phyloP scores from a whole-genome alignment of 2,888 invertebrate genomes.

The Euproctis similis region DNA sequence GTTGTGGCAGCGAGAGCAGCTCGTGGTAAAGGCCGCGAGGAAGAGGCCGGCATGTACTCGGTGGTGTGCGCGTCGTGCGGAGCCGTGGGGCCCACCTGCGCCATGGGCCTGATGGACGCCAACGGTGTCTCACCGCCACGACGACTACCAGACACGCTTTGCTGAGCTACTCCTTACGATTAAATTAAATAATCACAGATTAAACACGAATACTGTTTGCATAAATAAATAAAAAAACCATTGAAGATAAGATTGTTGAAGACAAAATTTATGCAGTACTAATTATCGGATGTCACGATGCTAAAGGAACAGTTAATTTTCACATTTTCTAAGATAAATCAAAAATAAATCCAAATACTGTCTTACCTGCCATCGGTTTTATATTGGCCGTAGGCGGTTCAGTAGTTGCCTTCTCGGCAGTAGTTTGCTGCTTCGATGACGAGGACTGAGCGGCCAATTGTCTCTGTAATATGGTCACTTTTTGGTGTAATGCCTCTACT shows the following conservation, averaged over 20 bases:
- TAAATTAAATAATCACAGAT: no score
- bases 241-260: no score
- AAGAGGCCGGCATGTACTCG: constrained; percentile 91
- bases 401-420: constrained; percentile 71
- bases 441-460: constrained; percentile 83
- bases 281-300: no score
- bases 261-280: no score
- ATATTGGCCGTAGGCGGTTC: constrained; percentile 91
- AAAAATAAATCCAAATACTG: constrained; percentile 1
- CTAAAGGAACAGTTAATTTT: no score
- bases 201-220: no score
- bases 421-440: constrained; percentile 78
- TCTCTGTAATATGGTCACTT: constrained; percentile 80
- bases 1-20: constrained; percentile 82
- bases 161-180: constrained; percentile 57
- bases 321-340: background rate
- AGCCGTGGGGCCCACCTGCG: constrained; percentile 88
- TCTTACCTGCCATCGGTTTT: constrained; percentile 90
- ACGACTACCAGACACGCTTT: constrained; percentile 74
- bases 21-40: constrained; percentile 77
- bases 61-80: constrained; percentile 77
- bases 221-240: no score
- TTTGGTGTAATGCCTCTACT: constrained; percentile 82
- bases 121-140: constrained; percentile 87
- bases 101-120: constrained; percentile 94